Percentiles rank a stretch among this genome's conserved stretches.
These are phyloP conservation scores for Sitta europaea DNA, from an alignment of 2,113 vertebrate species.

Conservation along the genomic window DNA sequence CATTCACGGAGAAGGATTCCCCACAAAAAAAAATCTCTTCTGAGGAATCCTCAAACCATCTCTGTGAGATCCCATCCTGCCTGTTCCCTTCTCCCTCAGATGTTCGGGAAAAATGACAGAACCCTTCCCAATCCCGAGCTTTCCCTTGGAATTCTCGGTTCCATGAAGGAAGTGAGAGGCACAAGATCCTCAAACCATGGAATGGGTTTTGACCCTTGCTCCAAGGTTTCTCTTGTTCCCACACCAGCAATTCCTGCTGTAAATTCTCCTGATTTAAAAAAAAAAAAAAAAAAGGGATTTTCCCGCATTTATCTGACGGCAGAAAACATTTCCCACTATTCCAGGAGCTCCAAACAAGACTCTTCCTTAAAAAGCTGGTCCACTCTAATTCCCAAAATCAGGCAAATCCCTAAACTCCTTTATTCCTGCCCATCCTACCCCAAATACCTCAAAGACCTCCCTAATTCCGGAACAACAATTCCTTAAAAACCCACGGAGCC, in stretches of 20 bases:
- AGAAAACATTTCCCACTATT: neutral
- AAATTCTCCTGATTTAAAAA: neutral
- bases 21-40: neutral
- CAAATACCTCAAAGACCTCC: neutral
- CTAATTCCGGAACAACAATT: neutral
- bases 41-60: neutral
- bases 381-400: neutral
- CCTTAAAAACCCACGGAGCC: neutral
- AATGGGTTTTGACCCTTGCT: neutral
- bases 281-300: neutral
- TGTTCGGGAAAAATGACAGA: accelerated
- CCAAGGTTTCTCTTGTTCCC: neutral
- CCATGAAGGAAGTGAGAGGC: neutral
- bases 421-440: neutral
- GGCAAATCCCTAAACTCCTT: neutral
- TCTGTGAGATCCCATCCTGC: neutral
- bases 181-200: neutral
- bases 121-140: neutral
- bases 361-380: neutral
- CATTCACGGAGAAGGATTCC: neutral
- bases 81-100: neutral
- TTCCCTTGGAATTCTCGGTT: neutral
- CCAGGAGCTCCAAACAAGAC: neutral
- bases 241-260: neutral
- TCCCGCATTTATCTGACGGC: accelerated